phyloP scores from a whole-genome alignment of 2,888 invertebrate genomes.

The Chamaedrilus cognettii region DNA sequence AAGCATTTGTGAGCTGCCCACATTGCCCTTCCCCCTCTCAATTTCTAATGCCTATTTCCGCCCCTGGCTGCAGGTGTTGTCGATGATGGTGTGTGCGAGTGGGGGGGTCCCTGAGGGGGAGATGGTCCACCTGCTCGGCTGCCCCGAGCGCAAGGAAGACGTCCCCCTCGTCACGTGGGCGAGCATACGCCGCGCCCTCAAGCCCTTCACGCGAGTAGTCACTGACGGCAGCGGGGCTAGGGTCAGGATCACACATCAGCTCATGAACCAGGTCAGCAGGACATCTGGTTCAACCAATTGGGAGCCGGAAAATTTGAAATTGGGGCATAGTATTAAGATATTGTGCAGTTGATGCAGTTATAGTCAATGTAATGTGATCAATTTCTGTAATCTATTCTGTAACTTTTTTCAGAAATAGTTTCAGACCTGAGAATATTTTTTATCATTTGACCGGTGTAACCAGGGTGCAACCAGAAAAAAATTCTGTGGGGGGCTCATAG shows the following conservation, averaged over 20 bases:
- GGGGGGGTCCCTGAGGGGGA: slow-evolving; percentile 42
- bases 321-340: not conserved
- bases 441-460: no score
- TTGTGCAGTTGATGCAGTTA: not conserved
- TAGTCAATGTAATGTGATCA: no score
- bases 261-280: slow-evolving; percentile 20
- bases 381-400: no score
- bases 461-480: no score
- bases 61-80: slow-evolving; percentile 37
- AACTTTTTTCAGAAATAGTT: no score
- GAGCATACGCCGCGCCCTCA: slow-evolving; percentile 42
- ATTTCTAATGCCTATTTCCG: slow-evolving; percentile 29
- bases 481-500: no score
- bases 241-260: slow-evolving; percentile 18
- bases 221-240: slow-evolving; percentile 5
- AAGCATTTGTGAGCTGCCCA: no score
- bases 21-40: no score
- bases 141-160: slow-evolving; percentile 38
- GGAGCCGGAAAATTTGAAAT: not conserved
- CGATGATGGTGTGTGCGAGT: slow-evolving; percentile 40
- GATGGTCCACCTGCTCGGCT: slow-evolving; percentile 44
- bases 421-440: no score
- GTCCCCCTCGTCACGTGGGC: slow-evolving; percentile 45
- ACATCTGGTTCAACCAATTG: no score
- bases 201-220: slow-evolving; percentile 41